Evolutionary conservation across 1,140 invertebrate genomes (phyloP), one percentile per base, ranked within the genome.

Genomic region (Drosophila bipectinata): DNA sequence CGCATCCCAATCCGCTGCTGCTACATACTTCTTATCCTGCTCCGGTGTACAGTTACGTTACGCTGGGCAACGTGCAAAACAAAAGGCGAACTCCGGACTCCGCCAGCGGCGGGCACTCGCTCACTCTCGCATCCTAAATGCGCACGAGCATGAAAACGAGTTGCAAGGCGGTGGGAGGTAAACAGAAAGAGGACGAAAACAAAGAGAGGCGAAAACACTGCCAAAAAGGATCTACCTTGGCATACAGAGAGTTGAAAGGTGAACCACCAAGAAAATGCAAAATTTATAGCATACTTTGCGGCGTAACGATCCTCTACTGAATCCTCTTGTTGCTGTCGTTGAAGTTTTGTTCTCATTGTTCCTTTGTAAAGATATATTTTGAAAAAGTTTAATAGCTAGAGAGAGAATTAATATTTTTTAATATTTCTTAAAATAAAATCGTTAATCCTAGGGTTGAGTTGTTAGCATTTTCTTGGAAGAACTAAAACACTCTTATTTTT

Each of bases 1-100:
- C 44, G 44, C 44, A 47, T 47, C 44, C 44, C 15, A 47, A 21
- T 49, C 24, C 45, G 41, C 28, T 63, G 34, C 24, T 34, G 45
- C 26, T 64, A 28, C n/a, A 26, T 64, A 28, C n/a, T 55, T 44
- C 60, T 57, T 32, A 39, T 67, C 26, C 72, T 69, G 63, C 49
- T 49, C 37, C 53, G 68, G 72, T 75, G 72, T 75, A 75, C 72
- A 75, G 72, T 75, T 75, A 74, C 72, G 67, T 71, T 71, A 48
- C 72, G 71, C 72, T 74, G 61, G 72, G 60, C 72, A 74, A 75
- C 61, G 72, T 75, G 72, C 72, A 67, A 64, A 75, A 75, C 60
- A 75, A 75, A 66, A 75, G 72, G 37, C 60, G 62, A 53, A 75
- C 72, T 74, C 72, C 54, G 41, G 34, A 30, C 49, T 44, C 44